Percentiles rank a stretch among this genome's conserved stretches.
Evolutionary conservation across 2,113 vertebrate species (phyloP).

Genomic region (Cynoglossus semilaevis): DNA sequence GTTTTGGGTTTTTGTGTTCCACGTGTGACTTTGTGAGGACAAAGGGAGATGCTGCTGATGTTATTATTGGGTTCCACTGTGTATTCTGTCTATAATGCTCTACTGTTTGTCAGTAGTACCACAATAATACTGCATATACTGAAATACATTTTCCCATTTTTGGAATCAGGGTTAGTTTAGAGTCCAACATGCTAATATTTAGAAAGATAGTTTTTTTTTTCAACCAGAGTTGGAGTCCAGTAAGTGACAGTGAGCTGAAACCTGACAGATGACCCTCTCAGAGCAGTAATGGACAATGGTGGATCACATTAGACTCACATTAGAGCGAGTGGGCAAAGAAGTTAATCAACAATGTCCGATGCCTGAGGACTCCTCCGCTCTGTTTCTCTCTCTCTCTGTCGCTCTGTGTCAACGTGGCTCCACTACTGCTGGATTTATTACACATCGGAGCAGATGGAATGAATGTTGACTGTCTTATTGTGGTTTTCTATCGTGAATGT

Average conservation of each 20-base stretch:
- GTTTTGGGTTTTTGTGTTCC: too few relatives aligned
- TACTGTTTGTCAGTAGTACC: too few relatives aligned
- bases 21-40: too few relatives aligned
- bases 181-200: too few relatives aligned
- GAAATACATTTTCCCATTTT: too few relatives aligned
- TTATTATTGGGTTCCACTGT: too few relatives aligned
- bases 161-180: too few relatives aligned
- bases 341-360: slow-evolving; percentile 62
- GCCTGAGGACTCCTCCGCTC: slow-evolving; percentile 26
- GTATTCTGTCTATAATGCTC: too few relatives aligned
- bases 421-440: slow-evolving; percentile 21
- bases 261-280: slow-evolving; percentile 65
- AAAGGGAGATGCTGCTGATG: too few relatives aligned
- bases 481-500: slow-evolving; percentile 6
- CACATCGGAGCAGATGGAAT: slow-evolving; percentile 24
- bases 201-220: too few relatives aligned
- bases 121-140: too few relatives aligned
- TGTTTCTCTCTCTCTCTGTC: slow-evolving; percentile 8
- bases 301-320: slow-evolving; percentile 62
- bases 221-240: too few relatives aligned
- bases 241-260: slow-evolving; percentile 6
- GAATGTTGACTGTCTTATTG: slow-evolving; percentile 32
- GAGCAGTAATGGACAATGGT: slow-evolving; percentile 51
- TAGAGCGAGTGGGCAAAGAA: slow-evolving; percentile 49
- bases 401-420: not conserved